These are phyloP conservation scores for Danio rerio DNA, from an alignment of 2,113 vertebrate genomes.

Conservation along the genomic window DNA sequence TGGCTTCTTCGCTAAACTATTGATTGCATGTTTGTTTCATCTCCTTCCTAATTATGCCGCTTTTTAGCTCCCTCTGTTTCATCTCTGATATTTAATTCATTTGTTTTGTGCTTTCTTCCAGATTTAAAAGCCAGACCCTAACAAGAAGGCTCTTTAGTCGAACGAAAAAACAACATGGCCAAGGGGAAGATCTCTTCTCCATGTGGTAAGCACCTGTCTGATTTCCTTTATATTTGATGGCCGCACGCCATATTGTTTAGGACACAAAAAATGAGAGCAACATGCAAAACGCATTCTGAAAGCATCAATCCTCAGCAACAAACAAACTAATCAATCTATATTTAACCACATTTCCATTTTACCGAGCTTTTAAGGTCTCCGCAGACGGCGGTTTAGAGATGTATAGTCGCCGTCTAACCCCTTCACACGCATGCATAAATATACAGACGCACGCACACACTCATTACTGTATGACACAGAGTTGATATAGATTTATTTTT, in stretches of 20 bases:
- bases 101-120: constrained; percentile 48
- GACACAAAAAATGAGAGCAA: constrained; percentile 17
- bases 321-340: constrained; percentile 42
- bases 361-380: constrained; percentile 17
- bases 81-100: background rate
- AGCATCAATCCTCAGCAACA: constrained; percentile 12
- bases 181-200: constrained; percentile 76
- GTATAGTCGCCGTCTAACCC: constrained; percentile 24
- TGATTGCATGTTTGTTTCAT: constrained; percentile 14
- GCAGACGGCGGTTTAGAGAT: constrained; percentile 19
- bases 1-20: background rate
- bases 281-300: constrained; percentile 18
- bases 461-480: constrained; percentile 30
- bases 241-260: constrained; percentile 18
- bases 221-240: constrained; percentile 45
- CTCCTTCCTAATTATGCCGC: constrained; percentile 2
- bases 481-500: constrained; percentile 38
- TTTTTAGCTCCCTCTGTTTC: background rate
- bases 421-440: constrained; percentile 3
- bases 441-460: constrained; percentile 5
- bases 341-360: constrained; percentile 42
- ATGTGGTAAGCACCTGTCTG: constrained; percentile 74
- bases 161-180: constrained; percentile 69
- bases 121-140: constrained; percentile 57
- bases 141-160: constrained; percentile 47